Evolutionary conservation across 2,888 invertebrate species (phyloP), one percentile per base, ranked within the genome.

Genomic region (Cryptocephalus primarius): DNA sequence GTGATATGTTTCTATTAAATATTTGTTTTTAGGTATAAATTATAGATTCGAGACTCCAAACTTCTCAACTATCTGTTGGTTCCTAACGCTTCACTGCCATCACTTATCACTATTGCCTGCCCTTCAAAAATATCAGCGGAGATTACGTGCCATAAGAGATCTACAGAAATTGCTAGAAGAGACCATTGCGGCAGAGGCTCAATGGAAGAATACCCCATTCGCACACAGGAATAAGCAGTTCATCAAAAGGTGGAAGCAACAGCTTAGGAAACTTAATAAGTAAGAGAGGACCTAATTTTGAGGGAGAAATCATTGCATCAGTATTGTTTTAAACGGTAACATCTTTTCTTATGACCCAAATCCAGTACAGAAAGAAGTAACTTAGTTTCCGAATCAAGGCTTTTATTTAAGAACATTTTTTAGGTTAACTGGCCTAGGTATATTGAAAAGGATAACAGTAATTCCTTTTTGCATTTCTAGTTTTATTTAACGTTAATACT

Each of bases 21-120:
- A 36, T 11, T 36, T 50, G 46, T 50, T 58, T 58, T 8, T 59
- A 78, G 77, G 72, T 50, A 73, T 72, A 42, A 71, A 72, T 1
- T 78, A 81, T 65, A 72, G 75, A 42, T 86, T 85, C 82, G 78
- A 79, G 9, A 84, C 86, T 32, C 80, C 87, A 2, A 95, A 92
- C 63, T 99, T 99, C 71, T 88, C 91, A 53, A 95, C 96, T 0
- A 89, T 93, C 57, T 97, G 96, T 67, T 97, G 96, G 90, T 96
- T 94, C 72, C 75, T 97, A 41, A 94, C 96, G 0, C 75, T 96
- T 38, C 91, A 94, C 69, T 88, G 89, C 69, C 93, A 95, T 69
- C 95, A 96, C 66, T 77, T 96, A 48, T 86, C 92, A 8, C 78
- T 96, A 45, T 76, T 94, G 55, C 94, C 97, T 0, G 85, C 91